A percentile compares a stretch with the other conserved stretches of the same genome.
phyloP scores from a whole-genome alignment of 2,888 invertebrate species.

The Argyresthia goedartella region DNA sequence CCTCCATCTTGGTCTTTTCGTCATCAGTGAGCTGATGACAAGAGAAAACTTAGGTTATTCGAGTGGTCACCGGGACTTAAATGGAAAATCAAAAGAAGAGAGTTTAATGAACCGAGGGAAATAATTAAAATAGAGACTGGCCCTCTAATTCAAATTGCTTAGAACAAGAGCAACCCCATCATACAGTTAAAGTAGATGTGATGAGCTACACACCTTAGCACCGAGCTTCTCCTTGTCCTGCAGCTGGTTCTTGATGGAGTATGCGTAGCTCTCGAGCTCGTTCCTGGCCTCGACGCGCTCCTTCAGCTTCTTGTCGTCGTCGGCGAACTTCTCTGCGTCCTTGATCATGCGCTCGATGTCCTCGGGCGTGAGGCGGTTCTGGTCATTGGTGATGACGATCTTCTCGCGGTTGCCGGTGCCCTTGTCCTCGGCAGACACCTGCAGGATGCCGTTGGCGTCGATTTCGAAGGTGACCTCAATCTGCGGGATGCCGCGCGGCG shows the following conservation, averaged over 20 bases:
- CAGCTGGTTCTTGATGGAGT: slow-evolving; percentile 97
- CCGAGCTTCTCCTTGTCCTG: slow-evolving; percentile 98
- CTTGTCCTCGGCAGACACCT: slow-evolving; percentile 98
- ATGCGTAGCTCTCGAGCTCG: slow-evolving; percentile 97
- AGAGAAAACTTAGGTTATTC: slow-evolving; percentile 8
- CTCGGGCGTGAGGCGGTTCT: slow-evolving; percentile 96
- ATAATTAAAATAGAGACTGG: too few species aligned
- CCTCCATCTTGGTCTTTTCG: slow-evolving; percentile 95
- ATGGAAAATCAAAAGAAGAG: neutral
- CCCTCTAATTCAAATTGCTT: too few species aligned
- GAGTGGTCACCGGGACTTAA: neutral
- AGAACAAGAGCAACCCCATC: too few species aligned
- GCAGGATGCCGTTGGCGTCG: slow-evolving; percentile 93
- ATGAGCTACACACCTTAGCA: slow-evolving; percentile 73
- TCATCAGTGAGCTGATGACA: slow-evolving; percentile 75
- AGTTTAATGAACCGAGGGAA: too few species aligned
- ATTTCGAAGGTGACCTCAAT: slow-evolving; percentile 96
- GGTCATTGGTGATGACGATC: slow-evolving; percentile 98
- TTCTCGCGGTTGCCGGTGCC: slow-evolving; percentile 99
- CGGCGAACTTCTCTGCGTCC: slow-evolving; percentile 98
- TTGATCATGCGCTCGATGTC: slow-evolving; percentile 99
- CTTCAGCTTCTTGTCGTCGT: slow-evolving; percentile 97
- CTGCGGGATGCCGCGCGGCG: slow-evolving; percentile 92
- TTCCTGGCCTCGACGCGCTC: slow-evolving; percentile 96
- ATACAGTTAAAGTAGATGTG: too few species aligned